phyloP scores from a whole-genome alignment of 1,140 invertebrate genomes.

The Sycophaga agraensis region DNA sequence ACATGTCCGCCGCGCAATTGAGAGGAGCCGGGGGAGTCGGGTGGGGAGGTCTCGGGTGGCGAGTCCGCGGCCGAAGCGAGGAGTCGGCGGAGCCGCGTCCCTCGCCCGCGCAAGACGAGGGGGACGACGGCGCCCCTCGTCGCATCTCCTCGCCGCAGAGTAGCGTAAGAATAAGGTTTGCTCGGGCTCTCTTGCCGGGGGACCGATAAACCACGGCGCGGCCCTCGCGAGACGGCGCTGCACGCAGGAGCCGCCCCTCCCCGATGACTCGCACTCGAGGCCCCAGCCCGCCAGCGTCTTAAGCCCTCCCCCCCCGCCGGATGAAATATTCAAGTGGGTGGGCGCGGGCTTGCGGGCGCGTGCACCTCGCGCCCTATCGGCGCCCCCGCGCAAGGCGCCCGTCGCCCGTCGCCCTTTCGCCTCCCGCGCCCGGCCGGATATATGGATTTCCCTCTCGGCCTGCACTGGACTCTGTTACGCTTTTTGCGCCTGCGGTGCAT shows the following conservation, averaged over 20 bases:
- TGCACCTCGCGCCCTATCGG: conserved; percentile 2
- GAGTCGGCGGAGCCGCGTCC: background rate
- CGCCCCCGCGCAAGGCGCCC: background rate
- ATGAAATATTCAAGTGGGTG: too few relatives aligned
- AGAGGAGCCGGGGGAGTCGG: too few relatives aligned
- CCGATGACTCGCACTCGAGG: conserved; percentile 14
- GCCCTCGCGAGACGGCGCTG: conserved; percentile 12
- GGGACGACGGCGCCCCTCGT: background rate
- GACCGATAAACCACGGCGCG: too few relatives aligned
- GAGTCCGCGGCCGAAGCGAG: background rate
- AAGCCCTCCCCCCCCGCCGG: background rate
- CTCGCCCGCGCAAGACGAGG: conserved; percentile 25
- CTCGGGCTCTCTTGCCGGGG: conserved; percentile 37
- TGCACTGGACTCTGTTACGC: too few relatives aligned
- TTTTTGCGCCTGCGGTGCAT: too few relatives aligned
- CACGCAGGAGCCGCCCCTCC: conserved; percentile 36
- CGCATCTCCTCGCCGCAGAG: conserved; percentile 50
- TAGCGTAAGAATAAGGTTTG: conserved; percentile 59
- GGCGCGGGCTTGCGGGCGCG: too few relatives aligned
- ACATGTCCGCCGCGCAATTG: too few relatives aligned
- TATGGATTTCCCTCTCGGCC: too few relatives aligned
- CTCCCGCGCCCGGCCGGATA: too few relatives aligned
- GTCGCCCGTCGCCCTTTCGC: too few relatives aligned
- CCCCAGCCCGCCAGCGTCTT: background rate
- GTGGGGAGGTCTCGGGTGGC: too few relatives aligned